Evolutionary conservation across 1,140 invertebrate species (phyloP).

Genomic region (Heterodera carotae): DNA sequence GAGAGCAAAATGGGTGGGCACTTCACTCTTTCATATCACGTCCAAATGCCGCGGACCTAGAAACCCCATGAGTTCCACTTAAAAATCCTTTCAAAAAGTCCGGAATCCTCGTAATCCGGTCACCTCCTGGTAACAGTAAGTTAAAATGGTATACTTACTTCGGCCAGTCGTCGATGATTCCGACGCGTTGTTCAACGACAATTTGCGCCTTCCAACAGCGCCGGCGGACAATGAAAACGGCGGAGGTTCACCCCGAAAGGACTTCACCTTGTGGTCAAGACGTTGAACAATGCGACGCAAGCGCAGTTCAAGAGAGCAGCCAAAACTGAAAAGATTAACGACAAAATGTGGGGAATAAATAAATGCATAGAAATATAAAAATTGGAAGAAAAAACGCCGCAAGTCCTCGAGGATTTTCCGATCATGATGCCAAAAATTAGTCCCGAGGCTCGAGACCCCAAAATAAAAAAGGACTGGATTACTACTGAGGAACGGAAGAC

Average conservation of each 20-base stretch:
- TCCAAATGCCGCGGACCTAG: too few relatives aligned
- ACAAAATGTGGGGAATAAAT: neutral
- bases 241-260: neutral
- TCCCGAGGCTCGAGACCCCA: too few relatives aligned
- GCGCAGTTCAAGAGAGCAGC: slow-evolving; percentile 14
- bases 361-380: neutral
- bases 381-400: too few relatives aligned
- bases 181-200: neutral
- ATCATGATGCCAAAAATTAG: too few relatives aligned
- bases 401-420: too few relatives aligned
- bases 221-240: neutral
- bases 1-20: neutral
- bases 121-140: too few relatives aligned
- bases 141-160: neutral
- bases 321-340: slow-evolving; percentile 19
- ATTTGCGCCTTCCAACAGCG: neutral
- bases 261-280: slow-evolving; percentile 6
- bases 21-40: too few relatives aligned
- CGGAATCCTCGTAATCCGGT: too few relatives aligned
- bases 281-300: slow-evolving; percentile 20
- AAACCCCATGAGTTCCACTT: too few relatives aligned
- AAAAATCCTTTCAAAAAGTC: too few relatives aligned
- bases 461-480: too few relatives aligned
- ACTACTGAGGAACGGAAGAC: too few relatives aligned
- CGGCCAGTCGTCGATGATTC: neutral